Percentiles rank a stretch among this genome's conserved stretches.
Conservation (phyloP, 2,113 vertebrate genomes). For the Felis chaus region DNA sequence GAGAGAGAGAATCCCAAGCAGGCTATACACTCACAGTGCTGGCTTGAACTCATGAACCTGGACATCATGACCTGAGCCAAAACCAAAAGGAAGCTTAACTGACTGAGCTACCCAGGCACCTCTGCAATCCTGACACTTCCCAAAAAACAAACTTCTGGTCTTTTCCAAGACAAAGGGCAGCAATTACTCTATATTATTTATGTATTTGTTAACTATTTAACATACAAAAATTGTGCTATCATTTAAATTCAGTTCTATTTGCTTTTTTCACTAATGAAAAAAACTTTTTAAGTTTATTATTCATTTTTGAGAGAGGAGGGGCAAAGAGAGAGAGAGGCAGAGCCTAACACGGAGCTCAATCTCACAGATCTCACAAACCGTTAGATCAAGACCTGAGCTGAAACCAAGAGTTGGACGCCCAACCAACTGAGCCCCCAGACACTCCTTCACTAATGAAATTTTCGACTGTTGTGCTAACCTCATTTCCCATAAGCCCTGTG, state of each 20-base stretch:
- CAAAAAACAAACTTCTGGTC: neutral
- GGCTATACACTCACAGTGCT: no score
- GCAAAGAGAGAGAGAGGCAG: neutral
- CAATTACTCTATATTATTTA: neutral
- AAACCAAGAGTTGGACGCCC: neutral
- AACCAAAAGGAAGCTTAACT: no score
- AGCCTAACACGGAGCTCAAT: neutral
- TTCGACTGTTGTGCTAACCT: neutral
- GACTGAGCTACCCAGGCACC: no score
- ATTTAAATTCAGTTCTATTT: slow-evolving; percentile 32
- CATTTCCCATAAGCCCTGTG: neutral
- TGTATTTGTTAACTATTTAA: neutral
- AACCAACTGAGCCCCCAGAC: neutral
- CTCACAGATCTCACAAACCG: neutral
- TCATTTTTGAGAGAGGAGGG: neutral
- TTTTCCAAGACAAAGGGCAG: neutral
- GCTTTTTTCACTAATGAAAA: neutral
- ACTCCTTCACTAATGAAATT: neutral
- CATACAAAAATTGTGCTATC: slow-evolving; percentile 6
- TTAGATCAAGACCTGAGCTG: neutral
- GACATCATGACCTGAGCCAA: no score
- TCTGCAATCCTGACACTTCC: neutral
- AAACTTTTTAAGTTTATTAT: neutral
- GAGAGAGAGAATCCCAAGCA: no score
- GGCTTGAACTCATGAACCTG: no score